phyloP scores from a whole-genome alignment of 2,888 invertebrate genomes.

The Diplazon laetatorius region DNA sequence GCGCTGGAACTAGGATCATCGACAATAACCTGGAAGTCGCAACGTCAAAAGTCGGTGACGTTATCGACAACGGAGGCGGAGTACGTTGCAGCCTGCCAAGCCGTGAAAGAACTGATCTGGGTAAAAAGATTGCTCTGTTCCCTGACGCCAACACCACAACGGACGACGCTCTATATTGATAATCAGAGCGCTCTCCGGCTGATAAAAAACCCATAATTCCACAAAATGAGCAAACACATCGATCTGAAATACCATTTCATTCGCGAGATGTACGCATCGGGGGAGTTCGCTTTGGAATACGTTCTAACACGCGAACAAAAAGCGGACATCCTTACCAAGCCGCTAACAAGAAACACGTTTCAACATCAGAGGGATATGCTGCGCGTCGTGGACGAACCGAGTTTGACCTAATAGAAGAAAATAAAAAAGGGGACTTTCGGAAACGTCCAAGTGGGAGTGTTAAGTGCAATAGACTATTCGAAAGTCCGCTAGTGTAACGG shows the following conservation, averaged over 20 bases:
- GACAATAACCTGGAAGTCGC: conserved; percentile 1
- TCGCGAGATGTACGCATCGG: conserved; percentile 19
- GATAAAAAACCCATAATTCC: conserved; percentile 38
- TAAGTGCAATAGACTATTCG: conserved; percentile 32
- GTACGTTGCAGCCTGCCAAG: no score
- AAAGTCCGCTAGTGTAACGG: no score
- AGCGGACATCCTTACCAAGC: conserved; percentile 36
- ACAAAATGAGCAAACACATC: conserved; percentile 41
- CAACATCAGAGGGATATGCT: conserved; percentile 34
- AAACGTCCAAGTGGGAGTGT: conserved; percentile 50
- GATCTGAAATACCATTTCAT: conserved; percentile 37
- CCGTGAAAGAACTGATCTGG: conserved; percentile 12
- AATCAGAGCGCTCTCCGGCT: conserved; percentile 31
- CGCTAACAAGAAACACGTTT: conserved; percentile 33
- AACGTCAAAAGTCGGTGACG: neutral
- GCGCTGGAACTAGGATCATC: neutral
- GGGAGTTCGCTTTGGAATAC: conserved; percentile 37
- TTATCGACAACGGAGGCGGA: neutral
- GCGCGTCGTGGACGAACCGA: neutral
- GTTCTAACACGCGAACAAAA: conserved; percentile 11
- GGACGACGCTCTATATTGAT: conserved; percentile 25
- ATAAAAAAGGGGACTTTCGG: conserved; percentile 28
- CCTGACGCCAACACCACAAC: conserved; percentile 17
- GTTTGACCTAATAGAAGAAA: neutral
- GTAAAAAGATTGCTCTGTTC: neutral